Conservation (phyloP, 2,888 invertebrate genomes). For the Amaurobius ferox region DNA sequence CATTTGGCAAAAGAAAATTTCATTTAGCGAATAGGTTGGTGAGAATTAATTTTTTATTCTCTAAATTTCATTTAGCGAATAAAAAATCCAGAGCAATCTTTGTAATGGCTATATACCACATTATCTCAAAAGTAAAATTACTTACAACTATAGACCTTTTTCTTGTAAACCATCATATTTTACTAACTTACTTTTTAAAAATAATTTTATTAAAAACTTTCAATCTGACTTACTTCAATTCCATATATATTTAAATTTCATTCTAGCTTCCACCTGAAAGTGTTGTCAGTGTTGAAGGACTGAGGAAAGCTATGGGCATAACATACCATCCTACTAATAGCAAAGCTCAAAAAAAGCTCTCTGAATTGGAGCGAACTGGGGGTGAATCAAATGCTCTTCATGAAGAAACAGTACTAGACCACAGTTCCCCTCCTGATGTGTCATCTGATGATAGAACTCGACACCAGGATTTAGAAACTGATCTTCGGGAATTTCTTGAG, state of each 20-base stretch:
- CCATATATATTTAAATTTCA: not conserved
- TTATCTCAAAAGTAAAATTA: too few relatives aligned
- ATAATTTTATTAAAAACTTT: too few relatives aligned
- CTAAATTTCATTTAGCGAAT: too few relatives aligned
- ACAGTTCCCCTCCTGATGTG: conserved; percentile 31
- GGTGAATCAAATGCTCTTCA: not conserved
- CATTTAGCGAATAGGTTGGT: too few relatives aligned
- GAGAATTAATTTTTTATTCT: too few relatives aligned
- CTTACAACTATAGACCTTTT: too few relatives aligned
- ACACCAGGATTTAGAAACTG: conserved; percentile 58
- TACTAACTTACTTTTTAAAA: too few relatives aligned
- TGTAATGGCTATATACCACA: too few relatives aligned
- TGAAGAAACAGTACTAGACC: conserved; percentile 30
- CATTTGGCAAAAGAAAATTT: too few relatives aligned
- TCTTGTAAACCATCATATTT: too few relatives aligned
- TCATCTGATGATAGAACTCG: conserved; percentile 29
- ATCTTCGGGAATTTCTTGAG: conserved; percentile 61
- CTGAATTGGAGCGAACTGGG: conserved; percentile 12
- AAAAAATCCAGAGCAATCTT: too few relatives aligned
- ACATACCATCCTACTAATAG: conserved; percentile 50
- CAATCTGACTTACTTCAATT: not conserved
- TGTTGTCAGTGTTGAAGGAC: conserved; percentile 83
- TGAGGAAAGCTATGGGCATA: conserved; percentile 80
- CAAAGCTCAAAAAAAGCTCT: conserved; percentile 22
- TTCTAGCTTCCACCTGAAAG: conserved; percentile 82